Percentiles rank a stretch among this genome's conserved stretches.
Conservation (phyloP, 1,140 invertebrate species). For the Stegodyphus mimosarum region DNA sequence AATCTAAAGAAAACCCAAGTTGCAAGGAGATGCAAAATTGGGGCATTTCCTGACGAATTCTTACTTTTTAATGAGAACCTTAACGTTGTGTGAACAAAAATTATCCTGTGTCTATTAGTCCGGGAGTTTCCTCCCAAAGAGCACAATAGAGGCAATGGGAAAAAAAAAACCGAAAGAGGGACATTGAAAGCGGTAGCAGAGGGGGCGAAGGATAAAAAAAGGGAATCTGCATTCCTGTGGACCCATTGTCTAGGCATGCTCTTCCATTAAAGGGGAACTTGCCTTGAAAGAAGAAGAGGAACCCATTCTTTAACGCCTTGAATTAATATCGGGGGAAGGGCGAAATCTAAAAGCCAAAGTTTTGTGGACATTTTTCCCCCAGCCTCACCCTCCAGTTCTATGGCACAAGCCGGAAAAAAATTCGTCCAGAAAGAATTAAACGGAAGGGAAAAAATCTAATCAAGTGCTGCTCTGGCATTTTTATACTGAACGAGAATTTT, state of each 20-base stretch:
- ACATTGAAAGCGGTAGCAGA: neutral
- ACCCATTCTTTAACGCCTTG: constrained; percentile 19
- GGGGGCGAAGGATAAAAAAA: neutral
- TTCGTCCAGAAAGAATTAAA: too few species aligned
- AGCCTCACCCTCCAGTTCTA: neutral
- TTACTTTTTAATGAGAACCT: neutral
- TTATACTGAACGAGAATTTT: constrained; percentile 3
- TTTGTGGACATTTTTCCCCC: constrained; percentile 54
- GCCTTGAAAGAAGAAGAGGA: neutral
- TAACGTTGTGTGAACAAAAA: neutral
- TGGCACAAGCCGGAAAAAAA: too few species aligned
- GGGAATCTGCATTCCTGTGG: constrained; percentile 45
- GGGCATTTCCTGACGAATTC: neutral
- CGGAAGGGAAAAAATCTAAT: constrained; percentile 45
- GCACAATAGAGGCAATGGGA: neutral
- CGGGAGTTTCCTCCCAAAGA: neutral
- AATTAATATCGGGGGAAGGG: constrained; percentile 40
- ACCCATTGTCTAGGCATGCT: constrained; percentile 49
- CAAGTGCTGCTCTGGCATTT: constrained; percentile 46
- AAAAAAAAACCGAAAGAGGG: neutral
- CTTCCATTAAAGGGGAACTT: constrained; percentile 47
- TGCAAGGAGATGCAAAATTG: neutral
- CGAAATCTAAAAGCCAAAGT: constrained; percentile 25
- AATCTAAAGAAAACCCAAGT: neutral
- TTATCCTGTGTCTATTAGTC: neutral